Percentiles rank a stretch among this genome's conserved stretches.
Conservation (phyloP, 2,113 vertebrate genomes). For the Phrynocephalus versicolor region DNA sequence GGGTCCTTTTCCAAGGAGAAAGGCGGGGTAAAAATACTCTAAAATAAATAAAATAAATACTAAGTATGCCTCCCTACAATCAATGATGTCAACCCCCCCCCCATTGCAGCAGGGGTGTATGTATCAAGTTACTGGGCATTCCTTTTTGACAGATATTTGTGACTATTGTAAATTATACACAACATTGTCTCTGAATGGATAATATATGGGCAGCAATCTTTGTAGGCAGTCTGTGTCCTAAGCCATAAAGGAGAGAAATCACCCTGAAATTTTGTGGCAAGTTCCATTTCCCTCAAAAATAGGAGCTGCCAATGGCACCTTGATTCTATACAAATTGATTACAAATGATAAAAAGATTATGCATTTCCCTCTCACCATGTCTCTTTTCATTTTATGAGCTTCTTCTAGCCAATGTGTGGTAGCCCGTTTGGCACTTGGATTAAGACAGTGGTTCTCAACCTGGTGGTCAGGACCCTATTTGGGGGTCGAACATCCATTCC, state of each 20-base stretch:
- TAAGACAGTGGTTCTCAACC: no score
- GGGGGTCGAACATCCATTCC: no score
- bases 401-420: neutral
- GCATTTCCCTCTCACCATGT: neutral
- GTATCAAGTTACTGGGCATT: neutral
- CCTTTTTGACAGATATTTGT: neutral
- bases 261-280: no score
- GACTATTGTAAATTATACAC: neutral
- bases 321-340: slow-evolving; percentile 6
- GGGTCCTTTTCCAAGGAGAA: no score
- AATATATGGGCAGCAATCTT: neutral
- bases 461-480: no score
- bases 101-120: no score
- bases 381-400: neutral
- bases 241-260: no score
- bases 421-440: neutral
- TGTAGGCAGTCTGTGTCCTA: no score
- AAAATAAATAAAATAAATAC: no score
- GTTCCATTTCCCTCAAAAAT: neutral
- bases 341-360: neutral
- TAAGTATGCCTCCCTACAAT: no score
- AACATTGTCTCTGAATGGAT: neutral
- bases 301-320: neutral
- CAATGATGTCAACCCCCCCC: no score
- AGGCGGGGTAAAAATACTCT: no score